Conservation (phyloP, 2,113 vertebrate species). For the Aspidoscelis tigris region DNA sequence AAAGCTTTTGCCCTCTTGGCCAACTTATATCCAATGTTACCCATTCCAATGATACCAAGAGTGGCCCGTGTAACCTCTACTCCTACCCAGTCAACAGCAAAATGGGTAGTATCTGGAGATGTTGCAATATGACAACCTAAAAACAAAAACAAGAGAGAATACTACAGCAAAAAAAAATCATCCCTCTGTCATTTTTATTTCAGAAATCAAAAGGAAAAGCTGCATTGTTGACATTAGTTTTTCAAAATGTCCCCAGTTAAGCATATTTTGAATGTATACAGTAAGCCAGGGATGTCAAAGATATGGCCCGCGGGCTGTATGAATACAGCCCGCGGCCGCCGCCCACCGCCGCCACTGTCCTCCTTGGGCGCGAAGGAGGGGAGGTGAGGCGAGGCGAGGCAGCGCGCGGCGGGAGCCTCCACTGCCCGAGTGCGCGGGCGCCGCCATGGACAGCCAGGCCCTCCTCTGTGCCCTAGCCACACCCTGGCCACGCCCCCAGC, state of each 20-base stretch:
- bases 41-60: constrained; percentile 78
- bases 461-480: too few species aligned
- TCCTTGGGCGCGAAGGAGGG: too few species aligned
- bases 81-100: constrained; percentile 69
- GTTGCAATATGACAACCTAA: constrained; percentile 60
- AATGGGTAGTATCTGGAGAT: constrained; percentile 55
- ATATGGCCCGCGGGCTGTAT: too few species aligned
- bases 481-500: too few species aligned
- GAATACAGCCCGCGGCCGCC: too few species aligned
- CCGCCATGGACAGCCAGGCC: too few species aligned
- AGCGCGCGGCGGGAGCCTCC: too few species aligned
- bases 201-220: background rate
- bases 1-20: constrained; percentile 75
- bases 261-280: background rate
- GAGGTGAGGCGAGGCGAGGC: too few species aligned
- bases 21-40: constrained; percentile 74
- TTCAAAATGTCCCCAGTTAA: background rate
- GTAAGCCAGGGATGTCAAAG: background rate
- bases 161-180: background rate
- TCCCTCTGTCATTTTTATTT: background rate
- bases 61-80: constrained; percentile 68
- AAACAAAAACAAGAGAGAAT: background rate
- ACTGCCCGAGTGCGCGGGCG: too few species aligned
- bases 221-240: background rate
- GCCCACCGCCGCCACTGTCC: too few species aligned